phyloP scores from a whole-genome alignment of 2,797 vertebrate genomes.

The Hemitrygon akajei region DNA sequence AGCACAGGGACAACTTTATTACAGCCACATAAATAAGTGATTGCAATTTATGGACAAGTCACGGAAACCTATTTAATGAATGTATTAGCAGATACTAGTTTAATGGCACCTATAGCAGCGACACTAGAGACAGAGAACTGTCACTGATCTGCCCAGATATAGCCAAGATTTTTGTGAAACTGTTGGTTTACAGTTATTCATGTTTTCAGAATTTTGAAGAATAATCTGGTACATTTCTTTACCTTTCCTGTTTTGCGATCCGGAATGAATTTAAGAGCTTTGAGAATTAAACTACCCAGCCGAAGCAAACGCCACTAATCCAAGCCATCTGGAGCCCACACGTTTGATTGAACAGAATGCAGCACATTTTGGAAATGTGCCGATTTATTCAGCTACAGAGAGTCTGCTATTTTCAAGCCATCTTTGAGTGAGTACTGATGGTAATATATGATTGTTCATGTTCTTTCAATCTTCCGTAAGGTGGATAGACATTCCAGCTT shows the following conservation, averaged over 20 bases:
- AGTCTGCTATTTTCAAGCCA: conserved; percentile 10
- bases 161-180: neutral
- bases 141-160: neutral
- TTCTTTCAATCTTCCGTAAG: neutral
- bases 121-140: neutral
- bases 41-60: conserved; percentile 3
- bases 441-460: neutral
- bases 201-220: neutral
- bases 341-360: conserved; percentile 8
- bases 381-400: neutral
- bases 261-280: conserved; percentile 19
- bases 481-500: neutral
- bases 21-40: neutral
- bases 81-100: neutral
- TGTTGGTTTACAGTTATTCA: neutral
- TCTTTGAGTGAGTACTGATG: neutral
- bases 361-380: neutral
- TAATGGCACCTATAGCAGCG: neutral
- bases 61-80: neutral
- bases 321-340: conserved; percentile 33
- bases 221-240: neutral
- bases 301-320: conserved; percentile 1
- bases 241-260: neutral
- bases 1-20: neutral
- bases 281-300: neutral